These are phyloP conservation scores for Acanthosepion lycidas DNA, from an alignment of 2,888 invertebrate genomes.

Conservation along the genomic window DNA sequence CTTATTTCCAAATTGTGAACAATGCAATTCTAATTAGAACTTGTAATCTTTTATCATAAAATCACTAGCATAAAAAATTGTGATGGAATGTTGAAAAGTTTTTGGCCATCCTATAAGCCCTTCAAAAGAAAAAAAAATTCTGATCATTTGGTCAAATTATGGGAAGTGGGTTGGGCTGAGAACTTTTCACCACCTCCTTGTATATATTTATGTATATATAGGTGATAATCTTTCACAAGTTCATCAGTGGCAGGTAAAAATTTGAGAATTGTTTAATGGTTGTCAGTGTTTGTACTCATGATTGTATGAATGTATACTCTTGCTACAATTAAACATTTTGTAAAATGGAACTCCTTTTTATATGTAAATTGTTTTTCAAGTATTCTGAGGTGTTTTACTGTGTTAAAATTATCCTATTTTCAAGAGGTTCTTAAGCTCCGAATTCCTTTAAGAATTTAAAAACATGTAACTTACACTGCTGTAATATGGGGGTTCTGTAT, in stretches of 20 bases:
- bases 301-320: background rate
- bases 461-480: background rate
- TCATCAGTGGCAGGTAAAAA: background rate
- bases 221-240: background rate
- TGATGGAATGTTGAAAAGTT: too few relatives aligned
- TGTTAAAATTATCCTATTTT: background rate
- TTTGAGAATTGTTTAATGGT: background rate
- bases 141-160: too few relatives aligned
- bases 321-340: background rate
- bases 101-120: too few relatives aligned
- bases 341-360: background rate
- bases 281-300: background rate
- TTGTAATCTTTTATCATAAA: background rate
- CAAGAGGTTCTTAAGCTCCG: background rate
- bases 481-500: background rate
- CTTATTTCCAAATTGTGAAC: background rate
- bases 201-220: background rate
- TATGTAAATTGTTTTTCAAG: background rate
- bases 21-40: background rate
- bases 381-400: background rate
- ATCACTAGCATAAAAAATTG: too few relatives aligned
- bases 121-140: too few relatives aligned
- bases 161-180: too few relatives aligned
- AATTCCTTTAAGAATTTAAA: background rate
- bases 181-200: background rate